phyloP scores from a whole-genome alignment of 2,113 vertebrate genomes.

The Melanocharis versteri region DNA sequence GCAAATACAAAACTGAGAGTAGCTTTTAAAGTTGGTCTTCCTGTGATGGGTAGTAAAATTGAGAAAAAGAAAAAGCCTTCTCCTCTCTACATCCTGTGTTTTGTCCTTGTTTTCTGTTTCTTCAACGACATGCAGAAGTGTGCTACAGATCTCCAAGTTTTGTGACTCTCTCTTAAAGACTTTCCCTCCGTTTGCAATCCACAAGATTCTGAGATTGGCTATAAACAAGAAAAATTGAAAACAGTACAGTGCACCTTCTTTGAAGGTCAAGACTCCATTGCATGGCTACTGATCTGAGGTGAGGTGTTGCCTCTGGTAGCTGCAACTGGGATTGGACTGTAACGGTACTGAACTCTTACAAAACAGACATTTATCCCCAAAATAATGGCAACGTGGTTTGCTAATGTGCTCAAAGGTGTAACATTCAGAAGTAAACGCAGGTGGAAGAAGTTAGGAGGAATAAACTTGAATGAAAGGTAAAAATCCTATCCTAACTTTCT shows the following conservation, averaged over 20 bases:
- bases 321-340: background rate
- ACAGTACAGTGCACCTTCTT: background rate
- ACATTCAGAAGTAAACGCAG: background rate
- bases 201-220: background rate
- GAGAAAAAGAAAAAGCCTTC: background rate
- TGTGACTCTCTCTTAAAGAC: background rate
- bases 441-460: background rate
- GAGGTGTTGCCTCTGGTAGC: rapidly evolving
- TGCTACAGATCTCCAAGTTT: background rate
- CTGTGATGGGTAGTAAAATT: background rate
- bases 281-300: background rate
- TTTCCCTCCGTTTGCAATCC: background rate
- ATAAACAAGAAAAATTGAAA: background rate
- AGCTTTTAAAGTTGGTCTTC: background rate
- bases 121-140: background rate
- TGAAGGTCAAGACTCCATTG: background rate
- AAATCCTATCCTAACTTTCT: background rate
- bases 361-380: background rate
- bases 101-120: background rate
- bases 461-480: background rate
- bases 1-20: background rate
- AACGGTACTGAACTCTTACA: background rate
- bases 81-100: background rate
- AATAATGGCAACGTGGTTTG: background rate
- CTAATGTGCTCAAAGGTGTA: background rate